Conservation (phyloP, 2,888 invertebrate genomes). For the Rhingia campestris region DNA sequence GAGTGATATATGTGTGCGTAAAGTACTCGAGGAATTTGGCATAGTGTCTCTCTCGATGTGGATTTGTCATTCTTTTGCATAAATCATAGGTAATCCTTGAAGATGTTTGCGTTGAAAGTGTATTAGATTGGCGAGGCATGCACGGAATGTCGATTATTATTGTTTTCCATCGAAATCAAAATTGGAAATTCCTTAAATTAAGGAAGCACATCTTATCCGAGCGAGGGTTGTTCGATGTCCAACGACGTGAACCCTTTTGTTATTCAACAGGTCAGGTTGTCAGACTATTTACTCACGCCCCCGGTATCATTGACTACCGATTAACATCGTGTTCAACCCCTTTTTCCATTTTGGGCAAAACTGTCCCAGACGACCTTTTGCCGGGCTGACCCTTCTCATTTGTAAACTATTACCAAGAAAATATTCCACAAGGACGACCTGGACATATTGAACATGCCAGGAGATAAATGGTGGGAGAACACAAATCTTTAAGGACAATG, state of each 20-base stretch:
- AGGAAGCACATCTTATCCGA: conserved; percentile 19
- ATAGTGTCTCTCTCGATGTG: conserved; percentile 40
- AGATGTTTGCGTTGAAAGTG: conserved; percentile 59
- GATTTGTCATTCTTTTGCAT: conserved; percentile 69
- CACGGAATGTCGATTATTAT: conserved; percentile 57
- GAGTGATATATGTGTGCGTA: conserved; percentile 51
- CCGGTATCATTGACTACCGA: conserved; percentile 68
- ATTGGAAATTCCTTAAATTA: conserved; percentile 48
- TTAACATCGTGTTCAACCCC: conserved; percentile 67
- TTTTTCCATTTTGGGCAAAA: conserved; percentile 30
- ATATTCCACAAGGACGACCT: conserved; percentile 33
- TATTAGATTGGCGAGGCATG: conserved; percentile 60
- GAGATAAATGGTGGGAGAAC: conserved; percentile 13
- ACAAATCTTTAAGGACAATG: conserved; percentile 75
- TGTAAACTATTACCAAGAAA: conserved; percentile 55
- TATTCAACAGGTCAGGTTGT: conserved; percentile 64
- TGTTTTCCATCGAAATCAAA: conserved; percentile 56
- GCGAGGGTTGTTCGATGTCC: conserved; percentile 7
- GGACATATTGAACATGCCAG: conserved; percentile 46
- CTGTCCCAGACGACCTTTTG: conserved; percentile 58
- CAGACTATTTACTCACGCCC: conserved; percentile 46
- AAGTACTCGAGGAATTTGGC: conserved; percentile 55
- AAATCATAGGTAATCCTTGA: conserved; percentile 69
- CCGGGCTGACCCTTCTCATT: conserved; percentile 59
- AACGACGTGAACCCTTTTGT: conserved; percentile 33